Percentiles rank a stretch among this genome's conserved stretches.
Conservation (phyloP, 2,113 vertebrate genomes). For the Odocoileus virginianus region DNA sequence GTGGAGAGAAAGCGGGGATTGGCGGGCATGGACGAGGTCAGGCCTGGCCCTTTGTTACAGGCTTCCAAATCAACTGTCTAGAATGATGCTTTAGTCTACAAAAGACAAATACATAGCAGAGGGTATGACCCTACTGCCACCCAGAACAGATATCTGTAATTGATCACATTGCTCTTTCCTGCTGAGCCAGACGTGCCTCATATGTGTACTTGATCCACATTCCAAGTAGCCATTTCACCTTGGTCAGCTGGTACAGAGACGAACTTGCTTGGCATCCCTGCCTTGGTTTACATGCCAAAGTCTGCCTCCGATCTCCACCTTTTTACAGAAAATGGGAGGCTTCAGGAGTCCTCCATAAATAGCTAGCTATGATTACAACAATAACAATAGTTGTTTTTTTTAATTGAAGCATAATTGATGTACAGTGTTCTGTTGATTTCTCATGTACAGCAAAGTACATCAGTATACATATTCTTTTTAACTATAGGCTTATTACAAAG, state of each 20-base stretch:
- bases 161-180: neutral
- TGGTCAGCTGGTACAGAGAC: neutral
- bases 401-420: neutral
- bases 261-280: neutral
- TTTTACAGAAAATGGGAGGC: neutral
- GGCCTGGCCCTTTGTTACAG: neutral
- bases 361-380: neutral
- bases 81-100: neutral
- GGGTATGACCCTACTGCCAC: neutral
- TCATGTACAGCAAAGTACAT: neutral
- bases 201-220: neutral
- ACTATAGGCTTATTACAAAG: neutral
- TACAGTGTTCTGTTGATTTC: neutral
- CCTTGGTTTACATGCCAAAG: neutral
- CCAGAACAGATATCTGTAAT: neutral
- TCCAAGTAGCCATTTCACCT: neutral
- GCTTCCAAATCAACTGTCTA: neutral
- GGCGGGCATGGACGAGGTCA: neutral
- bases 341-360: neutral
- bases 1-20: constrained; percentile 34
- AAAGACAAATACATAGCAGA: neutral
- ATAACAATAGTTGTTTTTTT: neutral
- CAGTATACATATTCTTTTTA: neutral
- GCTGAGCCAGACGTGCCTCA: neutral
- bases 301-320: neutral